Conservation (phyloP, 2,797 vertebrate genomes). For the Martes flavigula region DNA sequence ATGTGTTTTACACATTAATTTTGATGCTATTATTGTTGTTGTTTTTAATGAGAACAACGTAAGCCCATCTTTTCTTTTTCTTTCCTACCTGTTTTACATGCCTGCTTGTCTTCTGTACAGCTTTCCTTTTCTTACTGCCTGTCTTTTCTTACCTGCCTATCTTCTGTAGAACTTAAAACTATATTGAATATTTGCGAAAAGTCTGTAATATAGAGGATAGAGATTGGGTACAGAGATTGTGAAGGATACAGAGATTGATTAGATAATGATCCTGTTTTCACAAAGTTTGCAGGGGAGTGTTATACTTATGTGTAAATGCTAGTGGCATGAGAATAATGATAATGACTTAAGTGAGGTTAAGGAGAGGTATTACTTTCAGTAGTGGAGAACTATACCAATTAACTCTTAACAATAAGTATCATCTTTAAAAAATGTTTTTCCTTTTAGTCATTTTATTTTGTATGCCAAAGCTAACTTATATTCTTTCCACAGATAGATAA, state of each 20-base stretch:
- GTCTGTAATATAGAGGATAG: not conserved
- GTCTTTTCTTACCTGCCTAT: not conserved
- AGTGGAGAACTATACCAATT: not conserved
- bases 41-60: not conserved
- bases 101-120: not conserved
- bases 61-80: not conserved
- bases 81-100: not conserved
- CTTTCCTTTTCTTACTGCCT: not conserved
- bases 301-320: not conserved
- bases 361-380: not conserved
- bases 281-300: not conserved
- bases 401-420: not conserved
- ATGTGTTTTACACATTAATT: not conserved
- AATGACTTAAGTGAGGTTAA: not conserved
- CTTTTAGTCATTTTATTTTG: not conserved
- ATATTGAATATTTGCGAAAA: conserved; percentile 6
- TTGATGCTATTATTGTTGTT: not conserved
- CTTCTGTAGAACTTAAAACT: not conserved
- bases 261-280: not conserved
- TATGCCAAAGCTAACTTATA: not conserved
- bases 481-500: not conserved
- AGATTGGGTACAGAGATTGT: not conserved
- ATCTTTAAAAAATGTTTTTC: not conserved
- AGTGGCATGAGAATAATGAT: not conserved
- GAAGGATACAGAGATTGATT: not conserved